phyloP scores from a whole-genome alignment of 2,888 invertebrate species.

The Pammene aurita region DNA sequence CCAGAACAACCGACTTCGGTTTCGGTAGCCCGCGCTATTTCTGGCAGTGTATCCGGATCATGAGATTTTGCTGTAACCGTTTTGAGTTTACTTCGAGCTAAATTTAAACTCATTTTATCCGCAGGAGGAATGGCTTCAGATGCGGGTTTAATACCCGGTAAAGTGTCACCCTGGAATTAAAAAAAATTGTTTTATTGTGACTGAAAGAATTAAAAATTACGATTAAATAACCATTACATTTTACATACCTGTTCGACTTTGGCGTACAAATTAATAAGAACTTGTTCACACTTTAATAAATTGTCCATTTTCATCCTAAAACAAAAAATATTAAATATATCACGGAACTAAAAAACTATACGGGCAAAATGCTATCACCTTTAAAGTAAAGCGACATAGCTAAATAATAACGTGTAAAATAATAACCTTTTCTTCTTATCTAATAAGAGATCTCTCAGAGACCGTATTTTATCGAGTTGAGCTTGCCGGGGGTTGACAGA shows the following conservation, averaged over 20 bases:
- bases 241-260: conserved; percentile 85
- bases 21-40: conserved; percentile 68
- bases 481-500: conserved; percentile 81
- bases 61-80: conserved; percentile 54
- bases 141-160: conserved; percentile 49
- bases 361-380: too few relatives aligned
- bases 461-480: conserved; percentile 85
- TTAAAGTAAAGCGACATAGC: neutral
- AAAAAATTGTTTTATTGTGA: conserved; percentile 11
- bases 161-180: conserved; percentile 64
- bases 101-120: conserved; percentile 58
- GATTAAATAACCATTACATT: neutral
- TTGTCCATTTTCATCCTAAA: conserved; percentile 87
- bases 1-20: conserved; percentile 65
- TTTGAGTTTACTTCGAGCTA: conserved; percentile 69
- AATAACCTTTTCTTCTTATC: conserved; percentile 84
- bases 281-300: conserved; percentile 86
- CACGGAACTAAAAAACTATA: neutral
- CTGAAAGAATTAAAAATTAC: neutral
- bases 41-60: conserved; percentile 64
- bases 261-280: conserved; percentile 85
- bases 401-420: conserved; percentile 2
- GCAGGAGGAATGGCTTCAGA: conserved; percentile 44
- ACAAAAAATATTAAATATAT: conserved; percentile 44
- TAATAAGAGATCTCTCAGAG: conserved; percentile 84